Evolutionary conservation across 2,113 vertebrate species (phyloP).

Genomic region (Saguinus midas): DNA sequence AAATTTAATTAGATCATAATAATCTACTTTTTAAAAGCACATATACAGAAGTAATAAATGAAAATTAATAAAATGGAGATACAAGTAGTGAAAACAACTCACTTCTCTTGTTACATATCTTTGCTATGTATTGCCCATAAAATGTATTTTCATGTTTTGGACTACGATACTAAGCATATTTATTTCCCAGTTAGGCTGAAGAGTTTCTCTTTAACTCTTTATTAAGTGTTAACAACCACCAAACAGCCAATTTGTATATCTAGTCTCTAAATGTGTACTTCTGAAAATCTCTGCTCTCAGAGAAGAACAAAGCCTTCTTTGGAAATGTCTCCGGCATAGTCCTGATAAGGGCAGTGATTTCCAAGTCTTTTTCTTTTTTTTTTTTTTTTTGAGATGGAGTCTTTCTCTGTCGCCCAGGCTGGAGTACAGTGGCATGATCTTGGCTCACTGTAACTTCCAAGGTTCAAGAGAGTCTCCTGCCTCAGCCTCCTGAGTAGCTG

Average conservation of each 20-base stretch:
- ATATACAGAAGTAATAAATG: slow-evolving; percentile 14
- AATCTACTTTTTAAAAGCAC: not conserved
- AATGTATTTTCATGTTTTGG: not conserved
- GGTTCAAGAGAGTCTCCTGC: too few species aligned
- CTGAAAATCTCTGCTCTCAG: not conserved
- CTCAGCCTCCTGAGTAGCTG: too few species aligned
- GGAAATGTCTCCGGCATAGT: not conserved
- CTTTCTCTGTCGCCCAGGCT: too few species aligned
- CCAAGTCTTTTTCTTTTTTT: slow-evolving; percentile 31
- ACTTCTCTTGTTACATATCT: not conserved
- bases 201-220: not conserved
- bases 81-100: not conserved
- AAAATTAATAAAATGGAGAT: slow-evolving; percentile 32
- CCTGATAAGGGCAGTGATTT: not conserved
- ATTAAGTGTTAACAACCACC: not conserved
- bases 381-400: not conserved
- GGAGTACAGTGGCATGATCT: too few species aligned
- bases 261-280: not conserved
- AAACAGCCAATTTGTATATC: not conserved
- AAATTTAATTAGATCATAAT: slow-evolving; percentile 9
- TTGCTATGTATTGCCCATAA: not conserved
- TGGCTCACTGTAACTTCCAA: too few species aligned
- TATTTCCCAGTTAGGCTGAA: not conserved
- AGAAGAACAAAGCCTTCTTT: slow-evolving; percentile 21
- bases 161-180: not conserved